Evolutionary conservation across 1,140 invertebrate genomes (phyloP), one percentile per base, ranked within the genome.

Genomic region (Zaprionus kolodkinae): DNA sequence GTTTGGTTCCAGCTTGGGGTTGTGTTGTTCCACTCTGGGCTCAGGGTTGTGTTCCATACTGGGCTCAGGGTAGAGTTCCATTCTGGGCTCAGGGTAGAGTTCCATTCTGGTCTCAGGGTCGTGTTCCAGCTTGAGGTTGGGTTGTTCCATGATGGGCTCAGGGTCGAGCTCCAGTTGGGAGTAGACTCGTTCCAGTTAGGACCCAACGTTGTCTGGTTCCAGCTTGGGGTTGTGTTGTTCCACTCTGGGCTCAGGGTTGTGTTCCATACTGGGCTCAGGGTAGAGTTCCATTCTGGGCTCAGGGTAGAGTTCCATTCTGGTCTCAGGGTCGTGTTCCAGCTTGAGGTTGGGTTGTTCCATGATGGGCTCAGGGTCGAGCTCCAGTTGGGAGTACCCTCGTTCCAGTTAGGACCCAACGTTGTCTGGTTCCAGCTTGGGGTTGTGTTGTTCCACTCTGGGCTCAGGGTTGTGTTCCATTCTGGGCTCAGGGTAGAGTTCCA

Each of bases 21-120:
- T n/a, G n/a, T n/a, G n/a, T n/a, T n/a, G n/a, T 21, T 21, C 21
- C 21, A 21, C 21, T 21, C 21, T 21, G 21, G 21, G 21, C 21
- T 21, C 21, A 21, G 60, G 4, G 65, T 68, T 10, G 65, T 68
- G 27, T 60, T 69, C 66, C 43, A 52, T 12, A 3, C 15, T 3
- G 56, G 50, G 6, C 35, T 66, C 5, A 11, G 7, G 9, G 60
- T 50, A 13, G 27, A 36, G 11, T 50, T 62, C 60, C 60, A 62
- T 15, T 12, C 45, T 9, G 63, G 35, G 11, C 11, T 62, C 11
- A 17, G 13, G 13, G 60, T 62, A 2, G 60, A 48, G n/a, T 45
- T 21, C 21, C 40, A 35, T 62, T 62, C 60, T 40, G 48, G 13
- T 3, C 4, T 1, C 27, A 43, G 17, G 60, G 60, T 62, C 2